Percentiles rank a stretch among this genome's conserved stretches.
Conservation (phyloP, 2,113 vertebrate genomes). For the Elgaria multicarinata region DNA sequence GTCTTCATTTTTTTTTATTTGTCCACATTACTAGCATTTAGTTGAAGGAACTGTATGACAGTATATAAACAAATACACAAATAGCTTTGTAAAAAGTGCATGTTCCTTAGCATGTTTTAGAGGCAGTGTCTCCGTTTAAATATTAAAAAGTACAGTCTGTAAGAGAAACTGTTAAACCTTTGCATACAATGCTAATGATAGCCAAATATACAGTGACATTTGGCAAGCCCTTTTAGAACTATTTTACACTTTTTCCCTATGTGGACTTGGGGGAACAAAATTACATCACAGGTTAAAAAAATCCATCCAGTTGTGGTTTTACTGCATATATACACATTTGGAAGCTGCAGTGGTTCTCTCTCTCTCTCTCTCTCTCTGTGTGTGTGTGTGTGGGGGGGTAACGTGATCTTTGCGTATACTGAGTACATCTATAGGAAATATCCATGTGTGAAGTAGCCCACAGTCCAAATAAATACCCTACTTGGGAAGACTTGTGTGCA, state of each 20-base stretch:
- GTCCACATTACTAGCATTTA: background rate
- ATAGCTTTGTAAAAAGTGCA: background rate
- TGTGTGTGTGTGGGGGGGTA: background rate
- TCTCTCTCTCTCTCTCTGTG: no score
- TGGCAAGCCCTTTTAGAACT: background rate
- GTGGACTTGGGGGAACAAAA: background rate
- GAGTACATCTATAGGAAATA: background rate
- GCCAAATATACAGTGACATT: background rate
- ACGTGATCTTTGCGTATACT: background rate
- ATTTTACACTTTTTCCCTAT: background rate
- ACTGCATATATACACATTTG: background rate
- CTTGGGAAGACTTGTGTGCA: background rate
- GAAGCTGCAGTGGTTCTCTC: background rate
- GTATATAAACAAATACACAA: conserved; percentile 6
- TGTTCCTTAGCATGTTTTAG: background rate
- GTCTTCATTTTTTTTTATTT: conserved; percentile 42
- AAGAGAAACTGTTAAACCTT: background rate
- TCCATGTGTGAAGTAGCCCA: background rate
- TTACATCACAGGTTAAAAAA: background rate
- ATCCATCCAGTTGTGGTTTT: background rate
- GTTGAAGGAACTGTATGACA: background rate
- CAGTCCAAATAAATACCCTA: background rate
- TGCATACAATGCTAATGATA: background rate
- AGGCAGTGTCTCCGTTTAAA: background rate
- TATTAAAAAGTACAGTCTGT: background rate